These are phyloP conservation scores for Enteromius thamalakanensis DNA, from an alignment of 2,797 vertebrate genomes.

Conservation along the genomic window DNA sequence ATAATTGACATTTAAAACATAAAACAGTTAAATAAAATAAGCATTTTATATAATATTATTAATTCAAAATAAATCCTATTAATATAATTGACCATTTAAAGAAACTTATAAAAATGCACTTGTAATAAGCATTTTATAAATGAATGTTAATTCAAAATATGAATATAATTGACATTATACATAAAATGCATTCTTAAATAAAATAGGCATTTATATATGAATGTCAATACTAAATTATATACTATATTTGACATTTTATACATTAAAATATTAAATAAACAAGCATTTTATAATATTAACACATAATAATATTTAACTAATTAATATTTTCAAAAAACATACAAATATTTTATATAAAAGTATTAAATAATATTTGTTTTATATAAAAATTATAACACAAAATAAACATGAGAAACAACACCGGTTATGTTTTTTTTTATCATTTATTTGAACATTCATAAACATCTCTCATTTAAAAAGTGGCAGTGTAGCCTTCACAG, in stretches of 20 bases:
- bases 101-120: not conserved
- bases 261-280: constrained; percentile 6
- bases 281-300: not conserved
- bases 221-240: not conserved
- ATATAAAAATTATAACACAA: no score
- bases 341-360: no score
- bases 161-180: not conserved
- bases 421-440: not conserved
- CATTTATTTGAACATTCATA: constrained; percentile 25
- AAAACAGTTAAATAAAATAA: not conserved
- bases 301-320: not conserved
- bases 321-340: not conserved
- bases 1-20: not conserved
- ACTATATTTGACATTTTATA: not conserved
- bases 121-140: not conserved
- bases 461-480: constrained; percentile 28
- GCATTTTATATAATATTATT: not conserved
- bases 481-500: constrained; percentile 9
- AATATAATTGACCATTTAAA: not conserved
- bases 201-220: not conserved
- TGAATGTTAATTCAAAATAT: not conserved
- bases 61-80: not conserved
- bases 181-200: not conserved
- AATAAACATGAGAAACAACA: not conserved
- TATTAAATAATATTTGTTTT: no score